Evolutionary conservation across 2,797 vertebrate species (phyloP).

Genomic region (Sebastes ruberrimus): DNA sequence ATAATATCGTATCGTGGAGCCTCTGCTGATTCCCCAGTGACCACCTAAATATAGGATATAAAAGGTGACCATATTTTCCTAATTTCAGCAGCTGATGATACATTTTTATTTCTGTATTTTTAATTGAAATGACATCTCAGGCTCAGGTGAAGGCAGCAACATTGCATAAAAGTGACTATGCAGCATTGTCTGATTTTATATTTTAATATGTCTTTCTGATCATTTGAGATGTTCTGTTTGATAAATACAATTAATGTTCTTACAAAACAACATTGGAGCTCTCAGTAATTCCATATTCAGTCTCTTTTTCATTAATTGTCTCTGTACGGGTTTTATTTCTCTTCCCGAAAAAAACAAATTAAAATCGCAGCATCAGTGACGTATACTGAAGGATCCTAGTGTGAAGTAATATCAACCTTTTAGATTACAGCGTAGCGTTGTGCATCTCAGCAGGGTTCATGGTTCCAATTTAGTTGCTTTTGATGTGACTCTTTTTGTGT

Average conservation of each 20-base stretch:
- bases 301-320: not conserved
- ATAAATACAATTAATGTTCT: conserved; percentile 12
- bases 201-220: conserved; percentile 16
- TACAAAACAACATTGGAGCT: not conserved
- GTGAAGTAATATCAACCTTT: conserved; percentile 65
- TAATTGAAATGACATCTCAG: not conserved
- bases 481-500: conserved; percentile 72
- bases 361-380: conserved; percentile 21
- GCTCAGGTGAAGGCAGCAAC: not conserved
- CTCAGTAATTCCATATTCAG: not conserved
- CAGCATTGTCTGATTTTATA: not conserved
- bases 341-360: not conserved
- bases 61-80: not conserved
- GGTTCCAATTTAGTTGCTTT: conserved; percentile 74
- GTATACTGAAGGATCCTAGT: conserved; percentile 4
- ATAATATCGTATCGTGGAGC: too few species aligned
- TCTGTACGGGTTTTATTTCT: conserved; percentile 5
- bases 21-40: not conserved
- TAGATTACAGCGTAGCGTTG: conserved; percentile 60
- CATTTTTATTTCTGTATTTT: not conserved
- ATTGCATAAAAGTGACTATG: not conserved
- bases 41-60: not conserved
- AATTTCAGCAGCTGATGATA: too few species aligned
- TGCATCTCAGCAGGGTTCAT: conserved; percentile 64
- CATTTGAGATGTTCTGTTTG: conserved; percentile 21